These are phyloP conservation scores for Nomada ferruginata DNA, from an alignment of 2,888 invertebrate species.

Conservation along the genomic window DNA sequence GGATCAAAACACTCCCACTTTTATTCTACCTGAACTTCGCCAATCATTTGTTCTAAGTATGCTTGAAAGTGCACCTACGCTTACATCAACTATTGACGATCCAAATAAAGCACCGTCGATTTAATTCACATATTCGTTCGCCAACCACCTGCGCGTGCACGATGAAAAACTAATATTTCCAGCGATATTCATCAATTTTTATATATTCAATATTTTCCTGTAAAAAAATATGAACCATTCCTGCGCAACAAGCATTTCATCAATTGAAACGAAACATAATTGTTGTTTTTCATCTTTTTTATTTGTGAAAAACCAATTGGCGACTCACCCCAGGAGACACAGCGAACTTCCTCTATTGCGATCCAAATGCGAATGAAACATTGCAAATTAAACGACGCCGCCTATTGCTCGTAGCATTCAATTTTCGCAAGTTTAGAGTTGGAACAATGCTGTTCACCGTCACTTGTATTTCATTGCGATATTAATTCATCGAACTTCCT, in stretches of 20 bases:
- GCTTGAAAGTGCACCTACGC: not conserved
- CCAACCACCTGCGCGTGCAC: not conserved
- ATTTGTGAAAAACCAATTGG: not conserved
- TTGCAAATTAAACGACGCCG: not conserved
- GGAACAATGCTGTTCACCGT: not conserved
- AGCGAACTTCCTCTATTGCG: not conserved
- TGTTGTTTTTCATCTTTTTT: not conserved
- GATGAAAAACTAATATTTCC: not conserved
- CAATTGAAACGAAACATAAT: slow-evolving; percentile 7
- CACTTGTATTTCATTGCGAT: not conserved
- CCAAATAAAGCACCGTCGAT: slow-evolving; percentile 19
- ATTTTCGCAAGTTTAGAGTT: not conserved
- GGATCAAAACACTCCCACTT: too few species aligned
- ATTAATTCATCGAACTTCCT: not conserved
- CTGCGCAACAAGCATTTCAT: not conserved
- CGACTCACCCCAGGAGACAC: not conserved
- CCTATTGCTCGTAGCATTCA: not conserved
- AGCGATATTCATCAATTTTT: not conserved
- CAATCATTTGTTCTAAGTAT: not conserved
- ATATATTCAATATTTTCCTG: not conserved
- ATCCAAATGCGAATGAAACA: not conserved
- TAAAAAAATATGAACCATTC: slow-evolving; percentile 4
- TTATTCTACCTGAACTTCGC: not conserved
- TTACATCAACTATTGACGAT: not conserved
- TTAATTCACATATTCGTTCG: slow-evolving; percentile 1